A percentile compares a stretch with the other conserved stretches of the same genome.
Conservation (phyloP, 2,797 vertebrate genomes). For the Vipera ursinii region DNA sequence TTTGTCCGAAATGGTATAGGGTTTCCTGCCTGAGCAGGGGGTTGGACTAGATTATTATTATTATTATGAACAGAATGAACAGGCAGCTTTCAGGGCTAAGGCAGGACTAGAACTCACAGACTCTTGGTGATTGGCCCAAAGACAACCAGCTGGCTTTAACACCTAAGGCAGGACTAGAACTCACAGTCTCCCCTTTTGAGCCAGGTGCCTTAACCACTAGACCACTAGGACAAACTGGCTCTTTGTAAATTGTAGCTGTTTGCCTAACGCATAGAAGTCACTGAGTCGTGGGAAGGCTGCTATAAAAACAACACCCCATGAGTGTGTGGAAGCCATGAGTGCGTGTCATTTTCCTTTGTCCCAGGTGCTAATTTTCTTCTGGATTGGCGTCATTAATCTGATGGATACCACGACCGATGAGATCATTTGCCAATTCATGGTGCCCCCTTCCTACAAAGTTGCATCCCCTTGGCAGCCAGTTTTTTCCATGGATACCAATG, state of each 20-base stretch:
- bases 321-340: not conserved
- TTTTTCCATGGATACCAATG: constrained; percentile 58
- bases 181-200: not conserved
- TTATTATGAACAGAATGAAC: too few relatives aligned
- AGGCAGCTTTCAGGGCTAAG: not conserved
- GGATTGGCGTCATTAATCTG: constrained; percentile 60
- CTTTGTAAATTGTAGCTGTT: not conserved
- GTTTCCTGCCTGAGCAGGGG: too few relatives aligned
- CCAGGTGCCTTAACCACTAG: not conserved
- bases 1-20: too few relatives aligned
- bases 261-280: not conserved
- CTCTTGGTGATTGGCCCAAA: not conserved
- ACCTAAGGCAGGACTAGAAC: not conserved
- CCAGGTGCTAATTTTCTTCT: constrained; percentile 69
- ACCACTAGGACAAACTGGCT: not conserved
- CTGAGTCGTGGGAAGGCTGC: not conserved
- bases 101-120: not conserved
- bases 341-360: not conserved
- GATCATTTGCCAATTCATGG: constrained; percentile 60
- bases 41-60: too few relatives aligned
- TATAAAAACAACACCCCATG: not conserved
- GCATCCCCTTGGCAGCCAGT: constrained; percentile 67
- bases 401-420: constrained; percentile 60
- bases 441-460: constrained; percentile 40
- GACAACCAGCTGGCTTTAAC: not conserved